A percentile compares a stretch with the other conserved stretches of the same genome.
Conservation (phyloP, 2,113 vertebrate genomes). For the Pygoscelis adeliae region DNA sequence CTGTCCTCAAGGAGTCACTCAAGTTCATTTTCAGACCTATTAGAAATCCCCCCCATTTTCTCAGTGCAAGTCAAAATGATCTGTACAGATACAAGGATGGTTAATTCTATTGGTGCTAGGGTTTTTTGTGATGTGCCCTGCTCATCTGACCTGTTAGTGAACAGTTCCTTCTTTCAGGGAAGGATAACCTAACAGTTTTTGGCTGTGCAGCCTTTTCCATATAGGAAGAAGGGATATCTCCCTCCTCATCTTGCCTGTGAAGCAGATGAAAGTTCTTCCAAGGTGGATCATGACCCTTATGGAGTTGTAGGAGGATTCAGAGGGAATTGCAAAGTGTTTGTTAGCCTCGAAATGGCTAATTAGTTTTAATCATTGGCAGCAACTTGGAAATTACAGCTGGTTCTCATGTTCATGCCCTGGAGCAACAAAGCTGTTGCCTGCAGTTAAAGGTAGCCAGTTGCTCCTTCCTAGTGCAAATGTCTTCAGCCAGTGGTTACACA, state of each 20-base stretch:
- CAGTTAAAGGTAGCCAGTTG: not conserved
- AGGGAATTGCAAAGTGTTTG: not conserved
- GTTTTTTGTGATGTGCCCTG: not conserved
- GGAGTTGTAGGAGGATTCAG: not conserved
- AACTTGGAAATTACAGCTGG: not conserved
- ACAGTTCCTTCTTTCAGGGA: not conserved
- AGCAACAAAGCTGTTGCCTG: constrained; percentile 11
- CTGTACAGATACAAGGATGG: not conserved
- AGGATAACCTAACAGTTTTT: not conserved
- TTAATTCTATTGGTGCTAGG: not conserved
- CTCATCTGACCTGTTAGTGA: not conserved
- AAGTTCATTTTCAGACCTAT: not conserved
- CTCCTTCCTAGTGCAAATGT: not conserved
- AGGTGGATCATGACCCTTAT: not conserved
- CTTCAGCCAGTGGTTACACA: not conserved
- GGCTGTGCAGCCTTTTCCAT: not conserved
- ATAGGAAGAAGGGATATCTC: not conserved
- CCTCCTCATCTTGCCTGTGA: not conserved
- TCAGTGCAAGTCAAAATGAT: not conserved
- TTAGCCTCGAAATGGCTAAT: not conserved
- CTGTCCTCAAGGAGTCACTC: not conserved
- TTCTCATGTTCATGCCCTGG: not conserved
- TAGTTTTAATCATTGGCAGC: constrained; percentile 32
- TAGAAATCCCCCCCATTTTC: not conserved
- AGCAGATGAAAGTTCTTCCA: not conserved